Evolutionary conservation across 2,888 invertebrate species (phyloP), one percentile per base, ranked within the genome.

Genomic region (Syritta pipiens): DNA sequence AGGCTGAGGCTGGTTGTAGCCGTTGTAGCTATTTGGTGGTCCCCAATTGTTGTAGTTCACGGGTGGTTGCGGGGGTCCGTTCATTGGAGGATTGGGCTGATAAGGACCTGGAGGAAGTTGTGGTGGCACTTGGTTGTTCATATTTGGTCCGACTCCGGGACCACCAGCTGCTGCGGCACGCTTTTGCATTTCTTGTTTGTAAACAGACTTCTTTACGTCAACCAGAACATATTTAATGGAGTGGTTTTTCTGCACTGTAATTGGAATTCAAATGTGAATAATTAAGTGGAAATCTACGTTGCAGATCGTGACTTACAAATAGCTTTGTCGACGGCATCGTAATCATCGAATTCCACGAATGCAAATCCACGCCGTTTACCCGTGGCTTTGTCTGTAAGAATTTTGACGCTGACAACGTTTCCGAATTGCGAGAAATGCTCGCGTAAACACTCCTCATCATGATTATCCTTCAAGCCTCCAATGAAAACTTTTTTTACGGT

Each of bases 321-420:
- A 86, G 97, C 94, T 90, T 97, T 98, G 87, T 99, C 98, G 53
- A 98, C 98, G 1, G 97, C 94, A 89, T 99, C 98, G 87, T 98
- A 97, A 88, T 99, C 98, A 86, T 97, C 97, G 89, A 97, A 99
- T 87, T 97, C 97, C 30, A 99, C 94, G 88, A 98, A 98, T 17
- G 96, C 98, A 89, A 98, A 99, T 2, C 98, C 98, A 77, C 98
- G 91, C 84, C 96, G 96, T 89, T 97, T 97, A 28, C 97, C 97
- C 1, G 96, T 95, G 20, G 95, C 96, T 84, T 97, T 97, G 86
- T 98, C 97, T 0, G 94, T 94, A 5, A 97, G 96, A 84, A 98
- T 92, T 82, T 94, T 95, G 9, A 96, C 94, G 4, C 94, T 93
- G 19, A 94, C 90, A 71, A 98, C 94, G 57, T 91, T 93, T 0